Percentiles rank a stretch among this genome's conserved stretches.
These are phyloP conservation scores for Ceratina australensis DNA, from an alignment of 1,140 invertebrate genomes.

Conservation along the genomic window DNA sequence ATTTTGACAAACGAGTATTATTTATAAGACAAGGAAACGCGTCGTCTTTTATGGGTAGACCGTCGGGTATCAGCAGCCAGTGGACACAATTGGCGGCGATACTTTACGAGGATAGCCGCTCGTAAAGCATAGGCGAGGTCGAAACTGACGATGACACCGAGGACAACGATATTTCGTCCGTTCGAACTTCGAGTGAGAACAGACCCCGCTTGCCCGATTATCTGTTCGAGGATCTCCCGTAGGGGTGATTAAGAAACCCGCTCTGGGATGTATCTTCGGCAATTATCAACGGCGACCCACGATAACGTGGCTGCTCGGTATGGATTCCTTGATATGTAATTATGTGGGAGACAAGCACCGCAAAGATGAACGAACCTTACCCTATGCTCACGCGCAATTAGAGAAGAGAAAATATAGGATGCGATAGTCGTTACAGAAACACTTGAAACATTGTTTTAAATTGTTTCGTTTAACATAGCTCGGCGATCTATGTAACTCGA, in stretches of 20 bases:
- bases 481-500: no score
- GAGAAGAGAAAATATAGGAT: no score
- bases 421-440: no score
- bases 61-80: no score
- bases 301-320: conserved; percentile 24
- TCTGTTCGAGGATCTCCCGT: neutral
- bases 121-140: neutral
- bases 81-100: neutral
- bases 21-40: neutral
- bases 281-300: conserved; percentile 22
- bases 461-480: no score
- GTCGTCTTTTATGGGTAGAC: neutral
- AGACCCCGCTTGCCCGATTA: neutral
- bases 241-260: conserved; percentile 5
- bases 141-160: neutral
- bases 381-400: neutral
- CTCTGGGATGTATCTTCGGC: neutral
- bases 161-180: neutral
- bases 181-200: neutral
- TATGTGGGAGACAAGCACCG: conserved; percentile 34
- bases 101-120: neutral
- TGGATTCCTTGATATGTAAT: conserved; percentile 39
- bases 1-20: neutral
- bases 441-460: no score
- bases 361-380: conserved; percentile 23